Percentiles rank a stretch among this genome's conserved stretches.
Conservation (phyloP, 2,888 invertebrate genomes). For the Leistus spinibarbis region DNA sequence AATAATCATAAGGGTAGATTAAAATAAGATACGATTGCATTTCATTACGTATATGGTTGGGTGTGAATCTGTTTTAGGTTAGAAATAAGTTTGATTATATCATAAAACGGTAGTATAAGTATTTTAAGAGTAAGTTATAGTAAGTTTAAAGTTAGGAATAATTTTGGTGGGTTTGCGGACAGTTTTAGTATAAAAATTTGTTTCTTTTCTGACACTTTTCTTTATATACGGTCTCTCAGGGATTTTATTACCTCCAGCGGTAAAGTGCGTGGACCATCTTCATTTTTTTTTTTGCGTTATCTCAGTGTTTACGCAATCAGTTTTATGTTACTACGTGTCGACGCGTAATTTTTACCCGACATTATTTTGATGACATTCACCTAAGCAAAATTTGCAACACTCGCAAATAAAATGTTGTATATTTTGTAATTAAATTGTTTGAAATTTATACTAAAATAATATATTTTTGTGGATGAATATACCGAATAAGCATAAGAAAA, state of each 20-base stretch:
- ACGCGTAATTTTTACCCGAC: slow-evolving; percentile 14
- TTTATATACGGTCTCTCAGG: slow-evolving; percentile 31
- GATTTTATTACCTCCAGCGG: slow-evolving; percentile 22
- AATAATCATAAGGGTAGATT: no score
- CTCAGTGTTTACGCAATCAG: slow-evolving; percentile 31
- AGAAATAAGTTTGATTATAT: no score
- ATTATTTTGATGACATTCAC: neutral
- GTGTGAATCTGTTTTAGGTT: no score
- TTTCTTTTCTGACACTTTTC: slow-evolving; percentile 23
- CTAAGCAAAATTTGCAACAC: neutral
- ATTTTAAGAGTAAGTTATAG: no score
- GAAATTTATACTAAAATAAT: neutral
- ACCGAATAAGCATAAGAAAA: no score
- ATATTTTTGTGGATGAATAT: no score
- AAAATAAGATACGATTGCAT: no score
- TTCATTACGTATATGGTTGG: no score
- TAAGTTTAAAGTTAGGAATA: no score
- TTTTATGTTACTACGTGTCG: slow-evolving; percentile 31
- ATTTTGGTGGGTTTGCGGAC: no score
- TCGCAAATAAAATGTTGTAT: no score
- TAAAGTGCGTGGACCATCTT: slow-evolving; percentile 18
- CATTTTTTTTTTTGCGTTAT: slow-evolving; percentile 18
- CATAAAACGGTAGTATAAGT: no score
- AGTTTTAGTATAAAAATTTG: neutral
- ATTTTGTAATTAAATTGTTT: neutral